A percentile compares a stretch with the other conserved stretches of the same genome.
These are phyloP conservation scores for Archips crataeganus DNA, from an alignment of 2,888 invertebrate species.

Conservation along the genomic window DNA sequence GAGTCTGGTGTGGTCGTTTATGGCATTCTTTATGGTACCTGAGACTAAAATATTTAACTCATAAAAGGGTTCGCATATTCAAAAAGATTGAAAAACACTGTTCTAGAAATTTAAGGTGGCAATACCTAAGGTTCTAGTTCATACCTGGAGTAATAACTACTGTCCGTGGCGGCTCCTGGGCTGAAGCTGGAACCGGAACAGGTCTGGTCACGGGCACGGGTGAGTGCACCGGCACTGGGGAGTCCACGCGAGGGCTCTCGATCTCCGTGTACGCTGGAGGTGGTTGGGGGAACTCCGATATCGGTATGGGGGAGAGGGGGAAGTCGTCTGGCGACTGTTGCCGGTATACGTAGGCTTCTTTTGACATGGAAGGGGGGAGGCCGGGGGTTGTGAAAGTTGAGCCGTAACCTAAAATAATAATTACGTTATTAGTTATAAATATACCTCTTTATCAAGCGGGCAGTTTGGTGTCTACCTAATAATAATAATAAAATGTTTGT, in stretches of 20 bases:
- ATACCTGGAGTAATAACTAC: conserved; percentile 62
- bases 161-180: conserved; percentile 55
- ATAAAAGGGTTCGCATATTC: no score
- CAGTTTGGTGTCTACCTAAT: no score
- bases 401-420: not conserved
- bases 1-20: no score
- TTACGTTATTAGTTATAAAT: not conserved
- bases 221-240: conserved; percentile 28
- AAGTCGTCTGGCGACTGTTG: conserved; percentile 51
- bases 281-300: conserved; percentile 64
- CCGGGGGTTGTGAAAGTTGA: conserved; percentile 23
- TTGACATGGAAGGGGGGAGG: conserved; percentile 50
- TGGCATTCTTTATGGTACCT: no score
- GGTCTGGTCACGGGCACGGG: conserved; percentile 39
- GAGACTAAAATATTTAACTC: no score
- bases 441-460: no score
- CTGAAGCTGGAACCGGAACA: conserved; percentile 20
- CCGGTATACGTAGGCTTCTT: conserved; percentile 61
- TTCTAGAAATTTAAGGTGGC: no score
- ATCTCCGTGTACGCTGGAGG: conserved; percentile 72
- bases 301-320: conserved; percentile 56
- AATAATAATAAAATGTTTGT: no score
- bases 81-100: no score
- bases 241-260: conserved; percentile 40
- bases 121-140: not conserved